Evolutionary conservation across 1,140 invertebrate genomes (phyloP).

Genomic region (Apis dorsata): DNA sequence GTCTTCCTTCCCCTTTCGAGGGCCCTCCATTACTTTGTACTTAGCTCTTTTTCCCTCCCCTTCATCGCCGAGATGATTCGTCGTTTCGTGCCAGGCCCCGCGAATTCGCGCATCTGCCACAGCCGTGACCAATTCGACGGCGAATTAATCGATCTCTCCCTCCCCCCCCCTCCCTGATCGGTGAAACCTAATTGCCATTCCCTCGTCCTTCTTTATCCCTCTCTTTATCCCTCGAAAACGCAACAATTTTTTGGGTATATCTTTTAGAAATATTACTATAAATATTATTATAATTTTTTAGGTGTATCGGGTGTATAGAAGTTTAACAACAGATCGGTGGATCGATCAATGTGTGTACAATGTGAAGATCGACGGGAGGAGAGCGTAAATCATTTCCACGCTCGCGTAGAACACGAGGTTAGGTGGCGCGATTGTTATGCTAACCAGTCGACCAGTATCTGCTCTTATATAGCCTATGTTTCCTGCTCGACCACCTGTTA

Average conservation of each 20-base stretch:
- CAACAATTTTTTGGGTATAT: too few relatives aligned
- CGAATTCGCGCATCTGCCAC: slow-evolving; percentile 58
- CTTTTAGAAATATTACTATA: too few relatives aligned
- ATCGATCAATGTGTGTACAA: too few relatives aligned
- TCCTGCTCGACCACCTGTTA: slow-evolving; percentile 79
- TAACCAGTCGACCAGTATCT: slow-evolving; percentile 77
- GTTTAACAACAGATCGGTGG: too few relatives aligned
- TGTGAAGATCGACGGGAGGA: too few relatives aligned
- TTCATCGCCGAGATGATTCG: slow-evolving; percentile 69
- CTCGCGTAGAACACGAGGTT: slow-evolving; percentile 63
- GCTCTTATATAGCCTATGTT: slow-evolving; percentile 77
- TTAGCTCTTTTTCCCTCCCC: slow-evolving; percentile 66
- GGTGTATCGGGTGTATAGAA: too few relatives aligned
- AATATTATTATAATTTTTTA: too few relatives aligned
- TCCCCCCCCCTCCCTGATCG: background rate
- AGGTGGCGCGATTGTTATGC: slow-evolving; percentile 78
- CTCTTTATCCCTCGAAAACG: too few relatives aligned
- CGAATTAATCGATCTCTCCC: slow-evolving; percentile 61
- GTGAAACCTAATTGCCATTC: background rate
- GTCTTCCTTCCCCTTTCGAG: slow-evolving; percentile 57
- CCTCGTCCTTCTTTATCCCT: too few relatives aligned
- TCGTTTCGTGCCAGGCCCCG: slow-evolving; percentile 46
- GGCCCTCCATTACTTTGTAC: slow-evolving; percentile 70
- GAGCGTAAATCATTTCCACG: slow-evolving; percentile 74
- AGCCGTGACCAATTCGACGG: slow-evolving; percentile 53